phyloP scores from a whole-genome alignment of 2,797 vertebrate genomes.

The Eutrigla gurnardus region DNA sequence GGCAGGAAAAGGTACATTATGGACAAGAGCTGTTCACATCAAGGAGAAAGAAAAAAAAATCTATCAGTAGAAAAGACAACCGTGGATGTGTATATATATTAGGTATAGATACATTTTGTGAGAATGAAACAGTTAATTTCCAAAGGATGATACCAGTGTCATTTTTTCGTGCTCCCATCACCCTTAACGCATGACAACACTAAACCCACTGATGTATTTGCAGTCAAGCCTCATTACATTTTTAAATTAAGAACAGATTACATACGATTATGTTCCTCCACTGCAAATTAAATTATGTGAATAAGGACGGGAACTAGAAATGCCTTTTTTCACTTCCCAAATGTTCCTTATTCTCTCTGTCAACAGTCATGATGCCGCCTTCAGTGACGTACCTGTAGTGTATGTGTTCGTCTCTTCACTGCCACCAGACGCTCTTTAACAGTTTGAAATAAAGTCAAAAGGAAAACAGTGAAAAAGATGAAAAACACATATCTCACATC shows the following conservation, averaged over 20 bases:
- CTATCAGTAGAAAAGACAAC: slow-evolving; percentile 23
- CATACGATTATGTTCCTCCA: slow-evolving; percentile 39
- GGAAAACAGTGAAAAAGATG: slow-evolving; percentile 3
- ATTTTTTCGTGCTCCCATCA: slow-evolving; percentile 31
- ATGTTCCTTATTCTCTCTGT: slow-evolving; percentile 16
- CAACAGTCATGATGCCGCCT: slow-evolving; percentile 3
- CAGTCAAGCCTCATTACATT: slow-evolving; percentile 33
- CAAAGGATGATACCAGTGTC: slow-evolving; percentile 23
- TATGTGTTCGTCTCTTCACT: slow-evolving; percentile 3
- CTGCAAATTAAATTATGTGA: slow-evolving; percentile 52
- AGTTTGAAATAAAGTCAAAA: slow-evolving; percentile 16
- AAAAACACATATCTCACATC: neutral
- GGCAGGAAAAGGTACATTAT: neutral
- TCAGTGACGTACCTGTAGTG: neutral
- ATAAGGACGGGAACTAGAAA: slow-evolving; percentile 24
- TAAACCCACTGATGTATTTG: slow-evolving; percentile 41
- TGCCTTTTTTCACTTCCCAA: slow-evolving; percentile 9
- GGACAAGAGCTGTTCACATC: slow-evolving; percentile 2
- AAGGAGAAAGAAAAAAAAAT: slow-evolving; percentile 16
- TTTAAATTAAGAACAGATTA: slow-evolving; percentile 51
- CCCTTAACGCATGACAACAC: slow-evolving; percentile 19
- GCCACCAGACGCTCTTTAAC: neutral
- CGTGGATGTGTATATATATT: neutral
- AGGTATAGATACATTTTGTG: neutral
- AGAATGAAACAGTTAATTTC: slow-evolving; percentile 18